Evolutionary conservation across 2,888 invertebrate species (phyloP), one percentile per base, ranked within the genome.

Genomic region (Drosophila mayaguana): DNA sequence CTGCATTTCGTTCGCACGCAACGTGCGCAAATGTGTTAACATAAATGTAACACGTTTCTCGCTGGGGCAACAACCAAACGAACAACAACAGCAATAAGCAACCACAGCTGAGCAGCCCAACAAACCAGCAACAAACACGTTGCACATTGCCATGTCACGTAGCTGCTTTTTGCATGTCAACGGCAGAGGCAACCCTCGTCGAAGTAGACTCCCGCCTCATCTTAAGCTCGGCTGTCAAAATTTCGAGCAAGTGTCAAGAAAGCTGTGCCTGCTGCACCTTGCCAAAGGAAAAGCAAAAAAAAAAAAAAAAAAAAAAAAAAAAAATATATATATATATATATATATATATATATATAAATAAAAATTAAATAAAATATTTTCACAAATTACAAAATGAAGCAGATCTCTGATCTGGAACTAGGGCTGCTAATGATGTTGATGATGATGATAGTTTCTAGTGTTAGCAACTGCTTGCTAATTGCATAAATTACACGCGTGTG

Each of bases 161-260:
- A 88, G 80, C 81, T 87, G 80, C 81, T 83, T 84, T 87, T 87
- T 80, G 87, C 89, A 90, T 86, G 90, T 86, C 91, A 89, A 79
- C 84, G 60, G 55, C 87, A 79, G 68, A 16, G 9, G 54, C 54
- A 28, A 20, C 53, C 53, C 53, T 34, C 53, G 36, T 36, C 22
- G 14, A 34, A 32, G 12, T 20, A 34, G 16, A 6, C 36, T 11
- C 34, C 9, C 20, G n/a, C n/a, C 20, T 3, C n/a, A 38, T 20
- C 25, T 42, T 61, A 64, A 57, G 66, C 68, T 54, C 38, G 69
- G 64, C 68, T 78, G 78, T 79, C 80, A 80, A 69, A 20, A 32
- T 25, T 72, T 50, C 56, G 62, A 38, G 51, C 40, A 40, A 67
- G 63, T 69, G 77, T 61, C 78, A 70, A 77, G 76, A 42, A 75